phyloP scores from a whole-genome alignment of 2,888 invertebrate genomes.

The Cheilosia pagana region DNA sequence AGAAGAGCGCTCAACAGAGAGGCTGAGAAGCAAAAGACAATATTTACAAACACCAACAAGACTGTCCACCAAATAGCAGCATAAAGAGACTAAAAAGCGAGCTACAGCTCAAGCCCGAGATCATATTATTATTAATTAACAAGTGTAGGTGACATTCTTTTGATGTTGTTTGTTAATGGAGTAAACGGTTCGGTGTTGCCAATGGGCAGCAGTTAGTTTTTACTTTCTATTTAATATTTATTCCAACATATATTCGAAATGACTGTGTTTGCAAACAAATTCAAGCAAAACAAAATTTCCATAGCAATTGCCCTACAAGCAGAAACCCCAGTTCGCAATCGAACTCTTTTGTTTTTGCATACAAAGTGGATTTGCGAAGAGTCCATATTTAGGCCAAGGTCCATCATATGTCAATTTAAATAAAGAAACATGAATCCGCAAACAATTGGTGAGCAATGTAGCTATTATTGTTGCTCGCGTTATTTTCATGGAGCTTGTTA shows the following conservation, averaged over 20 bases:
- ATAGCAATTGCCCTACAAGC: too few relatives aligned
- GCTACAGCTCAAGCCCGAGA: conserved; percentile 10
- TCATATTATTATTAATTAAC: conserved; percentile 74
- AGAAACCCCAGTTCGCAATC: not conserved
- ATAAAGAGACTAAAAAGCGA: conserved; percentile 13
- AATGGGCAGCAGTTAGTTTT: not conserved
- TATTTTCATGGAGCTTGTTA: too few relatives aligned
- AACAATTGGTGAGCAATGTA: too few relatives aligned
- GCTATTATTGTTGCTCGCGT: too few relatives aligned
- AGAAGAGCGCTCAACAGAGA: conserved; percentile 35
- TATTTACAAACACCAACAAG: conserved; percentile 51
- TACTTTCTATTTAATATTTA: not conserved
- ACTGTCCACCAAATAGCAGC: conserved; percentile 1
- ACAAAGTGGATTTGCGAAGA: not conserved
- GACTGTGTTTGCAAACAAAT: not conserved
- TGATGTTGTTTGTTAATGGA: conserved; percentile 73
- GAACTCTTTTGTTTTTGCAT: conserved; percentile 16
- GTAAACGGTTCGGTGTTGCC: conserved; percentile 56
- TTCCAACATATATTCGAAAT: not conserved
- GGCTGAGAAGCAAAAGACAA: conserved; percentile 6
- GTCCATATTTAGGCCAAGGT: not conserved
- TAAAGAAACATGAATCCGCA: too few relatives aligned
- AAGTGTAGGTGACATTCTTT: conserved; percentile 75
- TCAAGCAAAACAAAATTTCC: too few relatives aligned
- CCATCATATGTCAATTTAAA: too few relatives aligned